Conservation (phyloP, 2,888 invertebrate genomes). For the Hermodice carunculata region DNA sequence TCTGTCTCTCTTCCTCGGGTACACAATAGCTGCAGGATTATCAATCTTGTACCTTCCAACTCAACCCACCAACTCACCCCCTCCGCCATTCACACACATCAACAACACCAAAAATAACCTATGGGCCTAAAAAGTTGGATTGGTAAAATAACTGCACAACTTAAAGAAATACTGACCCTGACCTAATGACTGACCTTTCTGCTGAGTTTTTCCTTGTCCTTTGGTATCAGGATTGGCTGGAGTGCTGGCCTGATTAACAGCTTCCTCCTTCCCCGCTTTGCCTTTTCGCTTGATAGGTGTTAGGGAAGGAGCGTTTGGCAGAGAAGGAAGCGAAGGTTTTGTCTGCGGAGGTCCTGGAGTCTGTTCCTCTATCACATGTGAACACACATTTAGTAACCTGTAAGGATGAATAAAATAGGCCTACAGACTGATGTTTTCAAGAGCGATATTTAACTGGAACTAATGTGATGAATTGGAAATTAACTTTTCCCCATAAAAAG, state of each 20-base stretch:
- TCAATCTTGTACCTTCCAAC: too few relatives aligned
- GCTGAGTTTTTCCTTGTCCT: slow-evolving; percentile 14
- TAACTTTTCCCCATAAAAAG: too few relatives aligned
- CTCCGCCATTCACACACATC: too few relatives aligned
- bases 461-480: too few relatives aligned
- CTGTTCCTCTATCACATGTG: slow-evolving; percentile 82
- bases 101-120: too few relatives aligned
- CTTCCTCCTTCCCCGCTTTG: slow-evolving; percentile 47
- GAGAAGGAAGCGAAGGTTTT: slow-evolving; percentile 72
- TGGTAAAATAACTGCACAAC: too few relatives aligned
- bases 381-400: slow-evolving; percentile 79
- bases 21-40: too few relatives aligned
- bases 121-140: too few relatives aligned
- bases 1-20: too few relatives aligned
- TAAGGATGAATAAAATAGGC: slow-evolving; percentile 11
- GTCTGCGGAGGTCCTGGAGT: slow-evolving; percentile 70
- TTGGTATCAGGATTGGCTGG: slow-evolving; percentile 9
- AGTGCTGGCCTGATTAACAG: slow-evolving; percentile 11
- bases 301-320: slow-evolving; percentile 68
- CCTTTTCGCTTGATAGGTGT: slow-evolving; percentile 70
- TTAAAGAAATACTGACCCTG: neutral
- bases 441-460: too few relatives aligned
- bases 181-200: slow-evolving; percentile 46
- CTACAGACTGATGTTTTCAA: too few relatives aligned
- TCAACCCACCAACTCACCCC: too few relatives aligned